A percentile compares a stretch with the other conserved stretches of the same genome.
Evolutionary conservation across 2,888 invertebrate genomes (phyloP).

Genomic region (Platycheirus albimanus): DNA sequence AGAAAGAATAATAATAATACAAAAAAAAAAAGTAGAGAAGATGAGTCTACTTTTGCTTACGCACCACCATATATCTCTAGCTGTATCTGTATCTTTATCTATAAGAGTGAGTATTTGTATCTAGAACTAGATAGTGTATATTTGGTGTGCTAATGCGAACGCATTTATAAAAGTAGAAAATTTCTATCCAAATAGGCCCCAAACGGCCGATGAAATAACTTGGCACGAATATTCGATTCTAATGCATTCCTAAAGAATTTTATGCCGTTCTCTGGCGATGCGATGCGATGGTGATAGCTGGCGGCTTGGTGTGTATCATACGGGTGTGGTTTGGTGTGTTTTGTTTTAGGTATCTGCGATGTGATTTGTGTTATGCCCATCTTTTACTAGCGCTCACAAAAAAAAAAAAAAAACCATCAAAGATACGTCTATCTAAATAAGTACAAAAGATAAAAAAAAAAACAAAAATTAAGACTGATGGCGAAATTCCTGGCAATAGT

Average conservation of each 20-base stretch:
- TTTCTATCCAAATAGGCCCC: conserved; percentile 76
- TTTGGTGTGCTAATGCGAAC: conserved; percentile 62
- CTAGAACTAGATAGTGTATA: conserved; percentile 24
- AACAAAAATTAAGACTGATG: conserved; percentile 35
- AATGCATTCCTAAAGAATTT: conserved; percentile 72
- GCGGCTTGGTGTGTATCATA: too few relatives aligned
- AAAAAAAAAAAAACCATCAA: conserved; percentile 54
- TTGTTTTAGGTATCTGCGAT: conserved; percentile 34
- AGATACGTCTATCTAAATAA: conserved; percentile 37
- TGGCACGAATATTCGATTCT: conserved; percentile 73
- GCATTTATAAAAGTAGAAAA: conserved; percentile 74
- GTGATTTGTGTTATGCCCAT: conserved; percentile 62
- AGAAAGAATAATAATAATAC: conserved; percentile 25
- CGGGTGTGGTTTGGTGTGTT: conserved; percentile 1
- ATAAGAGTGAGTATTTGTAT: too few relatives aligned
- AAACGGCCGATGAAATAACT: conserved; percentile 75
- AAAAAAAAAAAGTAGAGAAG: conserved; percentile 39
- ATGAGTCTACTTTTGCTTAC: conserved; percentile 46
- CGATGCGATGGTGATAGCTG: too few relatives aligned
- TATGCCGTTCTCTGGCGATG: conserved; percentile 26
- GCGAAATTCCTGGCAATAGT: conserved; percentile 68
- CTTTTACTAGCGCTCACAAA: conserved; percentile 53
- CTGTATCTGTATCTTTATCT: too few relatives aligned
- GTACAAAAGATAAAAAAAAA: neutral
- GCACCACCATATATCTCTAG: conserved; percentile 50